A percentile compares a stretch with the other conserved stretches of the same genome.
Conservation (phyloP, 2,797 vertebrate species). For the Anguilla anguilla region DNA sequence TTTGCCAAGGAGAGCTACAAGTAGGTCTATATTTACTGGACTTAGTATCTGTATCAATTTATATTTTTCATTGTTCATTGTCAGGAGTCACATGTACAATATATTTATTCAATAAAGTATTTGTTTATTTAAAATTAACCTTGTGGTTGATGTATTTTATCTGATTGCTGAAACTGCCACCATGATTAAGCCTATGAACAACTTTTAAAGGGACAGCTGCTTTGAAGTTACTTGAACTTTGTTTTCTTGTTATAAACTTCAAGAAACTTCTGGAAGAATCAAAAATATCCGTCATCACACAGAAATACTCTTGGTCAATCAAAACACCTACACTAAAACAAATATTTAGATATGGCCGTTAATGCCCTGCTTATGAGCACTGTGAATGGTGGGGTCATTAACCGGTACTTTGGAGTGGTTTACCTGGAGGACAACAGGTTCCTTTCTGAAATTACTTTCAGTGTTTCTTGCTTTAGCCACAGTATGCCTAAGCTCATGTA, state of each 20-base stretch:
- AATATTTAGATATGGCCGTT: not conserved
- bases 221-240: no score
- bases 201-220: not conserved
- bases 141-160: not conserved
- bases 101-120: slow-evolving; percentile 6
- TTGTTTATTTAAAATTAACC: not conserved
- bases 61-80: not conserved
- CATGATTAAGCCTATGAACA: not conserved
- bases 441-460: not conserved
- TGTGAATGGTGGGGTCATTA: not conserved
- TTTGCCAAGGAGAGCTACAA: not conserved
- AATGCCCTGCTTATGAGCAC: not conserved
- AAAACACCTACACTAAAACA: no score
- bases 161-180: not conserved
- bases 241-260: not conserved
- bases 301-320: no score
- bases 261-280: not conserved
- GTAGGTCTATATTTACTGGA: not conserved
- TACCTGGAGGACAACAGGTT: not conserved
- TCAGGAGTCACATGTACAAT: not conserved
- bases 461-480: not conserved
- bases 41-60: not conserved
- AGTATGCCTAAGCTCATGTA: not conserved
- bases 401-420: not conserved
- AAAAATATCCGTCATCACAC: not conserved